Base-by-base conservation (phyloP, 2,797 vertebrate species). In the Danio albolineatus region DNA sequence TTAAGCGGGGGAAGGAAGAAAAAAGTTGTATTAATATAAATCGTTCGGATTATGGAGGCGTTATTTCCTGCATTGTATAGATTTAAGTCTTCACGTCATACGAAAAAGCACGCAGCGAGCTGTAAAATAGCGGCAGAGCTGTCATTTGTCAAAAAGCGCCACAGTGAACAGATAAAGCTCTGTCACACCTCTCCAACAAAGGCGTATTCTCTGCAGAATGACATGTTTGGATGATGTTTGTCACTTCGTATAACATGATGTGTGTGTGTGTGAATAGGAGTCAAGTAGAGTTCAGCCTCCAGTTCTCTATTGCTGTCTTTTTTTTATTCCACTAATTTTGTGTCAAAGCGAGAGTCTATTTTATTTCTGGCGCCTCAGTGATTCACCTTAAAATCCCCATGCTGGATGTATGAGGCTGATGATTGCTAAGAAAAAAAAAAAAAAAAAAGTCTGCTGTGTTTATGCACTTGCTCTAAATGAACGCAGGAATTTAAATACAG, bases 191-290 rank as follows among this genome's bases (percentile, higher is more conserved):
- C 21, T 79, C 46, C 39, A 62, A 53, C 67, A 65, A 72, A 77
- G 60, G 44, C 19, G 16, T 56, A 62, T 79, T 79, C 56, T 83
- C 48, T 64, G 5, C 49, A 49, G 17, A 75, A 71, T 71, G 53
- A 73, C 48, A 53, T 62, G 46, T 43, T 72, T 64, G 54, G 72
- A 75, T 75, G 48, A 64, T 73, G 78, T 75, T 57, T 76, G 54
- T 73, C 61, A 71, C n/a, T 83, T 76, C 12, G 51, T 71, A 19
- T 79, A 83, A 76, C 14, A 61, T 65, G 44, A 76, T 39, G 54
- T 41, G 57, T 60, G 54, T 41, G 28, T 64, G 61, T 16, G 28
- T 48, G 44, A 36, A 78, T 19, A 61, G 48, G 69, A 77, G 62
- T 70, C 44, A 64, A 56, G 41, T 36, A 65, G 59, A 71, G 78